Percentiles rank a stretch among this genome's conserved stretches.
phyloP scores from a whole-genome alignment of 2,113 vertebrate species.

The Eulacestoma nigropectus region DNA sequence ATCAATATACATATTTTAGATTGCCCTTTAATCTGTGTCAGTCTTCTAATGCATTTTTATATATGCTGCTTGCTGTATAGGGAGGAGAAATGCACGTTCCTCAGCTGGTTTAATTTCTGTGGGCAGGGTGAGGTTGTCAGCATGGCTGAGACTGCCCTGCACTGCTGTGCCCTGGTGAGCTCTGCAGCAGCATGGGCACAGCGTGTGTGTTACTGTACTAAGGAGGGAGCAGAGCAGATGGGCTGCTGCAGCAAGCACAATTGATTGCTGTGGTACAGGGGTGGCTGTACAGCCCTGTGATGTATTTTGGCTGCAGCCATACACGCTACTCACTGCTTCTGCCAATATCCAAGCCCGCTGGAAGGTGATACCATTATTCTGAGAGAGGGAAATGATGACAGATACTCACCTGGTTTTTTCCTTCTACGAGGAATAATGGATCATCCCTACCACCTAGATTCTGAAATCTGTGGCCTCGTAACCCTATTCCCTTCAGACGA shows the following conservation, averaged over 20 bases:
- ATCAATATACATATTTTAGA: not conserved
- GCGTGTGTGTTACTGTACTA: not conserved
- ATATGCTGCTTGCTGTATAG: not conserved
- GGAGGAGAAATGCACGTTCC: not conserved
- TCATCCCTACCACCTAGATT: not conserved
- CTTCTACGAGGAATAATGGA: not conserved
- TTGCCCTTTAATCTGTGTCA: not conserved
- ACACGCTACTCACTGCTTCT: not conserved
- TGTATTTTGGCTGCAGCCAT: not conserved
- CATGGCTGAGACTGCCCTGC: not conserved
- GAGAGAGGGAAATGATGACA: not conserved
- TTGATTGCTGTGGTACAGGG: not conserved
- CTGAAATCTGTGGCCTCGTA: not conserved
- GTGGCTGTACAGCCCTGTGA: not conserved
- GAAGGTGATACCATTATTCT: not conserved
- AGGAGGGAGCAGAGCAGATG: not conserved
- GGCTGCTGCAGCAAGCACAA: slow-evolving; percentile 6
- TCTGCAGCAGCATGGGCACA: not conserved
- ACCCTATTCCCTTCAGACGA: not conserved
- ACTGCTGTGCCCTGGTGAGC: not conserved
- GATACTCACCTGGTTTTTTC: not conserved
- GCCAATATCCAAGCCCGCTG: not conserved
- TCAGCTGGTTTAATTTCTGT: not conserved
- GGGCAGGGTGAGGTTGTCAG: not conserved
- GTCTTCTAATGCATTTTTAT: not conserved